Percentiles rank a stretch among this genome's conserved stretches.
phyloP scores from a whole-genome alignment of 2,113 vertebrate genomes.

The Natator depressus region DNA sequence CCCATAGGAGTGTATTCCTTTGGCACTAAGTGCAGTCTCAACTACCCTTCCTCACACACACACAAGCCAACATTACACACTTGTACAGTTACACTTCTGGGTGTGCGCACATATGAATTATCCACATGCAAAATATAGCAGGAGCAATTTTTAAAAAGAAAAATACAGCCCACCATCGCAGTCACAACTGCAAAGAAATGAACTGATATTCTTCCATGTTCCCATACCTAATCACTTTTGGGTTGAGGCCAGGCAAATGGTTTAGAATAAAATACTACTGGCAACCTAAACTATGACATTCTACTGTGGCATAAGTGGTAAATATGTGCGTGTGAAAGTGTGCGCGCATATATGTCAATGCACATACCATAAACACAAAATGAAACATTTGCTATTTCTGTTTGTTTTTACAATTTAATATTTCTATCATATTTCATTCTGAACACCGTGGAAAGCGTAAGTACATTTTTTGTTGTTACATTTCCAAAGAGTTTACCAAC shows the following conservation, averaged over 20 bases:
- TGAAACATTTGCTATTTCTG: fast-evolving
- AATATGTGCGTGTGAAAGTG: fast-evolving
- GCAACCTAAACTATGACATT: neutral
- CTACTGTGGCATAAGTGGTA: fast-evolving
- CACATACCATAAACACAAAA: fast-evolving
- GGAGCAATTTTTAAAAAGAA: fast-evolving
- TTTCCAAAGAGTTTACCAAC: constrained; percentile 71
- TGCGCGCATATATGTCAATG: neutral
- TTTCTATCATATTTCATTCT: fast-evolving
- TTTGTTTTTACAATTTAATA: fast-evolving
- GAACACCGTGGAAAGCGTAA: fast-evolving
- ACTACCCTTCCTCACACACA: neutral
- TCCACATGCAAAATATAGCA: fast-evolving
- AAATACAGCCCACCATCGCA: neutral
- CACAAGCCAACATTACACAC: fast-evolving
- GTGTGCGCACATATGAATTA: fast-evolving
- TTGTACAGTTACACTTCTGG: neutral
- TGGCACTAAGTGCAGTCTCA: neutral
- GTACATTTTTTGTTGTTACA: neutral
- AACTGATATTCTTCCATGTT: neutral
- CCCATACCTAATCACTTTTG: neutral
- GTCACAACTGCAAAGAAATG: neutral
- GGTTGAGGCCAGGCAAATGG: fast-evolving
- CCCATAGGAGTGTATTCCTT: neutral
- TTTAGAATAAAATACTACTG: neutral